Percentiles rank a stretch among this genome's conserved stretches.
Conservation (phyloP, 2,888 invertebrate genomes). For the Heliconius charithonia region DNA sequence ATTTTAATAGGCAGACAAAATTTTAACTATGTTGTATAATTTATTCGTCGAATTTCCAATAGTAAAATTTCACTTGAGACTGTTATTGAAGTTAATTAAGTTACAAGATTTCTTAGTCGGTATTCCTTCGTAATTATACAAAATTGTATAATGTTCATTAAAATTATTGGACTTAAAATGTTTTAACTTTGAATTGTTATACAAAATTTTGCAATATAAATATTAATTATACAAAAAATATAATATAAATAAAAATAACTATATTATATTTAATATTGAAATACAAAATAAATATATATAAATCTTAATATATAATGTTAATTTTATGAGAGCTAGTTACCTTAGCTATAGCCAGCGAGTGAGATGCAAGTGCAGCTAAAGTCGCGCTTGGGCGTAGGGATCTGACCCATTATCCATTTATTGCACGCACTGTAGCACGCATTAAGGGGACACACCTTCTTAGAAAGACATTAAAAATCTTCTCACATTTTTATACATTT, state of each 20-base stretch:
- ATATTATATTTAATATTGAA: neutral
- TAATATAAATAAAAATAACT: too few relatives aligned
- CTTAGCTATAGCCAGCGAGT: constrained; percentile 39
- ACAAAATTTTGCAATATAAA: neutral
- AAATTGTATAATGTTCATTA: constrained; percentile 16
- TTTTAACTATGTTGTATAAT: constrained; percentile 1
- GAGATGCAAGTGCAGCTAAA: constrained; percentile 48
- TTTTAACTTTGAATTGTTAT: neutral
- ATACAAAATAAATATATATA: neutral
- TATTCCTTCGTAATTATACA: constrained; percentile 25
- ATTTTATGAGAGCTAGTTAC: constrained; percentile 31
- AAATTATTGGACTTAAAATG: constrained; percentile 1
- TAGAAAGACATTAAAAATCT: neutral
- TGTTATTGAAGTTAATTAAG: constrained; percentile 31
- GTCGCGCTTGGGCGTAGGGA: constrained; percentile 38
- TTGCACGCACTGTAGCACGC: constrained; percentile 40
- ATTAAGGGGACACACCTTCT: constrained; percentile 30
- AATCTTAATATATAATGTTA: neutral
- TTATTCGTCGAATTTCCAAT: constrained; percentile 11
- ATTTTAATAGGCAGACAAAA: constrained; percentile 1
- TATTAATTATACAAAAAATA: neutral
- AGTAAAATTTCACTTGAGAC: constrained; percentile 26
- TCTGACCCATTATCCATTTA: constrained; percentile 45
- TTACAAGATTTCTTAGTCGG: constrained; percentile 25
- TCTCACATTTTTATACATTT: too few relatives aligned